Base-by-base conservation (phyloP, 2,113 vertebrate genomes). In the Aptenodytes forsteri region DNA sequence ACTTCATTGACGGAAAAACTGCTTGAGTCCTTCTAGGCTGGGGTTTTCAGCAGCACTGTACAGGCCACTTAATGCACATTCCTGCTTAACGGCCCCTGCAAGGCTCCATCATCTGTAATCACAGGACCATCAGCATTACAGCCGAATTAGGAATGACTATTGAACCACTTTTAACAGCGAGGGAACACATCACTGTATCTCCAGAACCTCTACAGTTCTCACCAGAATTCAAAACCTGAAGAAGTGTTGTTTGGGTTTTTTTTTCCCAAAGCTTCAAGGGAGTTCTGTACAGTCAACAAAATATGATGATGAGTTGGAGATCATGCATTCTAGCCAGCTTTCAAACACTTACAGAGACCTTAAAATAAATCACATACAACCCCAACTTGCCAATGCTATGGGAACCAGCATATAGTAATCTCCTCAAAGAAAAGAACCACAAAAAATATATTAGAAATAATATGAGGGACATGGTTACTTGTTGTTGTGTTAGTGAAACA, bases 131-230 rank as follows among this genome's bases (percentile, higher is more conserved):
- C 65, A 42, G 64, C 9, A 0, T 46, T 38, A 38, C 34, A 61
- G 50, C 42, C 4, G 1, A 47, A 30, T 0, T 23, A 30, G 52
- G 25, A 73, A 36, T 0, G 1, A 19, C 22, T 46, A 11, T 2
- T 11, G 40, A 89, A 62, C 36, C 20, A 26, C 32, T 18, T 38
- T n/a, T 26, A 59, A 42, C 55, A 47, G 36, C 1, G 20, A 69
- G 46, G 54, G 47, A 69, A 83, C 1, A 18, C n/a, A 7, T 11
- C 6, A 4, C 13, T 27, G 2, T 6, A 10, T 5, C 47, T 47
- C 72, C 58, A 32, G 18, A 49, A 61, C 6, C 19, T 49, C 67
- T 54, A 59, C 19, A 27, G 25, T 5, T 71, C 34, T 65, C 73
- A 59, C 29, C 9, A 54, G 36, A 65, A 83, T 18, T 44, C 77